These are phyloP conservation scores for Octopus sinensis DNA, from an alignment of 1,140 invertebrate genomes.

Conservation along the genomic window DNA sequence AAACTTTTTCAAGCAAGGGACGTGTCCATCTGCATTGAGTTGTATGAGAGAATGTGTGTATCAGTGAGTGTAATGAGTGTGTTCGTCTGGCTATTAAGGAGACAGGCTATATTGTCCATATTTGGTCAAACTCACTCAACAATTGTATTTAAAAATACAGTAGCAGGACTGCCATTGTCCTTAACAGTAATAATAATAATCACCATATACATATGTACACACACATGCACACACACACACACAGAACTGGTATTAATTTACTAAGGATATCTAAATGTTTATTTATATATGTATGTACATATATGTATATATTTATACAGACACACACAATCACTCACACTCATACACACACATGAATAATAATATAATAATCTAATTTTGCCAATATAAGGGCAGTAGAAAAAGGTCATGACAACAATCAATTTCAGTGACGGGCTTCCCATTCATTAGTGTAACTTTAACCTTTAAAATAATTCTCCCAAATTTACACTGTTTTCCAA, in stretches of 20 bases:
- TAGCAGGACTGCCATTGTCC: background rate
- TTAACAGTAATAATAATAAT: background rate
- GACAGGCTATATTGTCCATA: background rate
- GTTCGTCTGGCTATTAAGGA: background rate
- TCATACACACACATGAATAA: too few species aligned
- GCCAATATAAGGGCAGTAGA: too few species aligned
- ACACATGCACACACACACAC: background rate
- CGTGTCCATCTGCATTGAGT: background rate
- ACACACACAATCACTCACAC: too few species aligned
- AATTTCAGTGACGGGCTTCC: too few species aligned
- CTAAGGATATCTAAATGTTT: too few species aligned
- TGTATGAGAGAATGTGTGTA: background rate
- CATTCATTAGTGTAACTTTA: too few species aligned
- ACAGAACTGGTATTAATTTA: background rate
- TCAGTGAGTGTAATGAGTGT: background rate
- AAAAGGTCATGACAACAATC: too few species aligned
- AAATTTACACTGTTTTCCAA: too few species aligned
- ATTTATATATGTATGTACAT: too few species aligned
- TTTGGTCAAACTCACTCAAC: background rate
- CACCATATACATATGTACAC: background rate
- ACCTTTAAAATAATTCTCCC: too few species aligned
- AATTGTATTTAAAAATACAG: background rate
- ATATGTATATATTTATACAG: too few species aligned
- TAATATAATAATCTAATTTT: too few species aligned
- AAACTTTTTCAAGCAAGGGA: slow-evolving; percentile 4